phyloP scores from a whole-genome alignment of 2,888 invertebrate species.

The Eubasilissa splendida region DNA sequence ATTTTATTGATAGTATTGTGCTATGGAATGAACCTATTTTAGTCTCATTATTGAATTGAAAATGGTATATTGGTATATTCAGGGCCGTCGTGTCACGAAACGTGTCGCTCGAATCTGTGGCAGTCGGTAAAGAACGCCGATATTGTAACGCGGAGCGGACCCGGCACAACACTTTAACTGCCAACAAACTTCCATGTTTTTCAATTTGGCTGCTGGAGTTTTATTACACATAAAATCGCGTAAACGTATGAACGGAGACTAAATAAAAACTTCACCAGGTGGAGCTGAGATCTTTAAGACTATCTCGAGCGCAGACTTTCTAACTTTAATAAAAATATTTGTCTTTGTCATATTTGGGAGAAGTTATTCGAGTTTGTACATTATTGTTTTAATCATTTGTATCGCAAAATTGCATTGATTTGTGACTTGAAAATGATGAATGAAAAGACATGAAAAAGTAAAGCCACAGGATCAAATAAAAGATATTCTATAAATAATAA shows the following conservation, averaged over 20 bases:
- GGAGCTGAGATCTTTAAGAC: slow-evolving; percentile 15
- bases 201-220: slow-evolving; percentile 56
- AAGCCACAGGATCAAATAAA: background rate
- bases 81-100: no score
- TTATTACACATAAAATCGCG: slow-evolving; percentile 57
- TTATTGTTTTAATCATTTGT: background rate
- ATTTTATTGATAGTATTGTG: no score
- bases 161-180: slow-evolving; percentile 43
- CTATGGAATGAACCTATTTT: no score
- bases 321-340: background rate
- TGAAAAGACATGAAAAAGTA: no score
- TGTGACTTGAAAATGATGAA: no score
- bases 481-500: background rate
- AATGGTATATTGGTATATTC: no score
- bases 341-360: background rate
- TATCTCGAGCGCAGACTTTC: background rate
- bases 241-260: slow-evolving; percentile 51
- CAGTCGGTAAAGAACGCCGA: background rate
- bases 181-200: slow-evolving; percentile 55
- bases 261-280: slow-evolving; percentile 48
- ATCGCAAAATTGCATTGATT: no score
- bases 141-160: slow-evolving; percentile 4
- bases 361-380: background rate
- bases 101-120: background rate
- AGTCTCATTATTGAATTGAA: no score